Conservation (phyloP, 2,113 vertebrate genomes). For the Emydura subglobosa region DNA sequence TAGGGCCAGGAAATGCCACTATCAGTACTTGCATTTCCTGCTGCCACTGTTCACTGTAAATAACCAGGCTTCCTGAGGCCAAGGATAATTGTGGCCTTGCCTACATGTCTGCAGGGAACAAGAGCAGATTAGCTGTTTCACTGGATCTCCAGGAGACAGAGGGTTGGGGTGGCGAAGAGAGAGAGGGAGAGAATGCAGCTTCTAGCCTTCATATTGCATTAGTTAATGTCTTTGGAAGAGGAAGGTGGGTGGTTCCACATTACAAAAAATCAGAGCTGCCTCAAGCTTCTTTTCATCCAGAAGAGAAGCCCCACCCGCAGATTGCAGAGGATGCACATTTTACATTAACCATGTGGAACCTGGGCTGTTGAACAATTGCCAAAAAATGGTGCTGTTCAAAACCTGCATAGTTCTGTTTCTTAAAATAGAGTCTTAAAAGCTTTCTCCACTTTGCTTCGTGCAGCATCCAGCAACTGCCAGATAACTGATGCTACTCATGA, state of each 20-base stretch:
- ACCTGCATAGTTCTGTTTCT: not conserved
- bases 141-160: not conserved
- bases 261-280: conserved; percentile 13
- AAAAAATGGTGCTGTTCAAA: not conserved
- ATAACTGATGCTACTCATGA: not conserved
- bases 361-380: not conserved
- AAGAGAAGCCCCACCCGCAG: conserved; percentile 5
- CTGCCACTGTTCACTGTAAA: not conserved
- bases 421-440: not conserved
- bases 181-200: not conserved
- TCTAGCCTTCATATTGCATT: not conserved
- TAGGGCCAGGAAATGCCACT: not conserved
- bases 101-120: not conserved
- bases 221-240: accelerated
- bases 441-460: not conserved
- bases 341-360: conserved; percentile 5
- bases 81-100: not conserved
- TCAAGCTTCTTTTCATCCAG: not conserved
- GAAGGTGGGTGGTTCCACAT: not conserved
- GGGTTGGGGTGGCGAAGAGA: accelerated
- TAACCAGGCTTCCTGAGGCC: not conserved
- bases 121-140: not conserved
- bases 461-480: not conserved
- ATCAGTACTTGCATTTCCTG: not conserved
- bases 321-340: not conserved